These are phyloP conservation scores for Sciaenops ocellatus DNA, from an alignment of 2,797 vertebrate species.

Conservation along the genomic window DNA sequence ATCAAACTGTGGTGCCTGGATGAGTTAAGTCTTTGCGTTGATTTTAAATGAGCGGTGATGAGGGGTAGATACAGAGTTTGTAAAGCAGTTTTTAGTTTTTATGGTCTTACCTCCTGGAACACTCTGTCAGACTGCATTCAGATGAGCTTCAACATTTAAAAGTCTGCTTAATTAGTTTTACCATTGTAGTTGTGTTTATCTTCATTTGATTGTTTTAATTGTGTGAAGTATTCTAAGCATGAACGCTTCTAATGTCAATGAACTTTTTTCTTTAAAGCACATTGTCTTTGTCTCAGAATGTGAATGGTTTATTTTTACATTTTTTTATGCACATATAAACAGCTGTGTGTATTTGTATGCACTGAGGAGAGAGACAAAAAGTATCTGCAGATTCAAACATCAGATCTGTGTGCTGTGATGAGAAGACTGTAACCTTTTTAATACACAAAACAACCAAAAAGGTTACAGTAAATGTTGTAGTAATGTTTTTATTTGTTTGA, in stretches of 20 bases:
- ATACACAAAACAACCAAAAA: no score
- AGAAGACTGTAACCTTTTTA: no score
- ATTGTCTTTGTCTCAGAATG: neutral
- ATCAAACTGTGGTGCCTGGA: constrained; percentile 2
- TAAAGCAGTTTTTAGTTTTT: neutral
- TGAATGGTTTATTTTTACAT: no score
- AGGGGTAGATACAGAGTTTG: constrained; percentile 15
- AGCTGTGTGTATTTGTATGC: no score
- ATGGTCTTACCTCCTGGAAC: neutral
- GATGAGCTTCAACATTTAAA: constrained; percentile 27
- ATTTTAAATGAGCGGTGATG: constrained; percentile 21
- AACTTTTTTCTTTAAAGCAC: neutral
- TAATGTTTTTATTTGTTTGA: no score
- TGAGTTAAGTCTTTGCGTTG: constrained; percentile 3
- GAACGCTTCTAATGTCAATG: neutral
- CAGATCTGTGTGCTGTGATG: no score
- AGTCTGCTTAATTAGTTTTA: constrained; percentile 6
- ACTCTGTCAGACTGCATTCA: neutral
- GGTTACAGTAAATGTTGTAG: no score
- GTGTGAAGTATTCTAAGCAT: neutral
- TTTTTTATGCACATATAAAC: neutral
- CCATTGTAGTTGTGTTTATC: neutral
- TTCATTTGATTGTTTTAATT: constrained; percentile 14
- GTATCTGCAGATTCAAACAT: no score
- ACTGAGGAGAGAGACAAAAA: no score